Conservation (phyloP, 2,797 vertebrate genomes). For the Gymnothorax reevesii region DNA sequence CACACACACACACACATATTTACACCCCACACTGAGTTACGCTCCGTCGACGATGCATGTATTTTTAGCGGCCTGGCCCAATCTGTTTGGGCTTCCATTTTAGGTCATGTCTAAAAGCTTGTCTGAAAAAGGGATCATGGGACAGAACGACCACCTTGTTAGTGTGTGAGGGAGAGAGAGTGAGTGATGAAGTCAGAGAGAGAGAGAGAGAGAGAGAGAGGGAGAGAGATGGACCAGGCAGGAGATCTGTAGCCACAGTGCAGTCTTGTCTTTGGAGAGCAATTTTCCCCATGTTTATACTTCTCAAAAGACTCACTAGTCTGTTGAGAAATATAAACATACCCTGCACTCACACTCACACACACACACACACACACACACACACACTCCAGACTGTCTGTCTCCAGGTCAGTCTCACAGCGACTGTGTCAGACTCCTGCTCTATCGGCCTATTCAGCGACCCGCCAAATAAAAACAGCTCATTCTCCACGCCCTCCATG, state of each 20-base stretch:
- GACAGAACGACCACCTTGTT: conserved; percentile 20
- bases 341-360: background rate
- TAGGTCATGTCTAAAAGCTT: conserved; percentile 58
- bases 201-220: conserved; percentile 18
- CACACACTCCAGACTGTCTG: conserved; percentile 68
- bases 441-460: conserved; percentile 70
- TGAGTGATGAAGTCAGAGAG: conserved; percentile 2
- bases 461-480: conserved; percentile 41
- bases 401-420: conserved; percentile 71
- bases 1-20: background rate
- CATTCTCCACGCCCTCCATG: conserved; percentile 63
- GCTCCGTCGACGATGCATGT: background rate
- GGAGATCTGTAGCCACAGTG: conserved; percentile 51
- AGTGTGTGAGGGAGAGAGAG: background rate
- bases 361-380: background rate
- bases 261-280: conserved; percentile 55
- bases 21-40: background rate
- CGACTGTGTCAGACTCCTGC: conserved; percentile 68
- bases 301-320: conserved; percentile 62
- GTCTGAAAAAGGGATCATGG: conserved; percentile 54
- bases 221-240: conserved; percentile 34
- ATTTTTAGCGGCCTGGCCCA: conserved; percentile 31
- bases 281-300: conserved; percentile 60
- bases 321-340: background rate
- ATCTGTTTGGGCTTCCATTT: conserved; percentile 68